These are phyloP conservation scores for Callithrix jacchus DNA, from an alignment of 2,113 vertebrate genomes.

Conservation along the genomic window DNA sequence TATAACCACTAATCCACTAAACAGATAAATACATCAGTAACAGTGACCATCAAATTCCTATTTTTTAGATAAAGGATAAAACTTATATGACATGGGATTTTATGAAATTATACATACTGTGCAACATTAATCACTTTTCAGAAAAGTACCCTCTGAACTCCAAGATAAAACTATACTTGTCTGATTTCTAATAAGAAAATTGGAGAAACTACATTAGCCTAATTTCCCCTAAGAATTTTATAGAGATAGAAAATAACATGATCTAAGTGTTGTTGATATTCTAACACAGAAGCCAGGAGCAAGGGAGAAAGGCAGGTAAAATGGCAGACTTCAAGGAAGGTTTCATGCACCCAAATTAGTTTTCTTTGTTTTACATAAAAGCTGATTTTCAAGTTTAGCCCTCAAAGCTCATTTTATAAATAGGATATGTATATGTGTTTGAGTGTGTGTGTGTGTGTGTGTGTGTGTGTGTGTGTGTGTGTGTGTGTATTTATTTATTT, in stretches of 20 bases:
- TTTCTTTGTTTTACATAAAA: not conserved
- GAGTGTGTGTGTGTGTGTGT: accelerated
- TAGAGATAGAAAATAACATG: slow-evolving; percentile 41
- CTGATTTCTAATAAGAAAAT: not conserved
- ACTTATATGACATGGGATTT: not conserved
- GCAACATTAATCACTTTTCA: slow-evolving; percentile 3
- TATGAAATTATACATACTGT: not conserved
- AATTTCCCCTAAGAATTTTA: slow-evolving; percentile 42
- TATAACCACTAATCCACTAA: not conserved
- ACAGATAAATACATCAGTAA: slow-evolving; percentile 8
- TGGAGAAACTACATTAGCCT: not conserved
- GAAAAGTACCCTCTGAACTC: not conserved
- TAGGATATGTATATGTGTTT: not conserved
- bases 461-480: accelerated
- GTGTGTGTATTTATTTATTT: not conserved
- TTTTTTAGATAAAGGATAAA: slow-evolving; percentile 7
- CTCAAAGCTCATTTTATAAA: slow-evolving; percentile 26
- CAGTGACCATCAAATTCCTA: slow-evolving; percentile 16
- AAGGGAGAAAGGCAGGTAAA: not conserved
- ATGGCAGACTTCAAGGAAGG: not conserved
- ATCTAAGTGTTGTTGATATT: not conserved
- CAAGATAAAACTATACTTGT: not conserved
- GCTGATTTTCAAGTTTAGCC: not conserved
- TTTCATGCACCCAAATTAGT: not conserved
- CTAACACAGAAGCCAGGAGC: not conserved